Base-by-base conservation (phyloP, 2,113 vertebrate genomes). In the Sisor rabdophorus region DNA sequence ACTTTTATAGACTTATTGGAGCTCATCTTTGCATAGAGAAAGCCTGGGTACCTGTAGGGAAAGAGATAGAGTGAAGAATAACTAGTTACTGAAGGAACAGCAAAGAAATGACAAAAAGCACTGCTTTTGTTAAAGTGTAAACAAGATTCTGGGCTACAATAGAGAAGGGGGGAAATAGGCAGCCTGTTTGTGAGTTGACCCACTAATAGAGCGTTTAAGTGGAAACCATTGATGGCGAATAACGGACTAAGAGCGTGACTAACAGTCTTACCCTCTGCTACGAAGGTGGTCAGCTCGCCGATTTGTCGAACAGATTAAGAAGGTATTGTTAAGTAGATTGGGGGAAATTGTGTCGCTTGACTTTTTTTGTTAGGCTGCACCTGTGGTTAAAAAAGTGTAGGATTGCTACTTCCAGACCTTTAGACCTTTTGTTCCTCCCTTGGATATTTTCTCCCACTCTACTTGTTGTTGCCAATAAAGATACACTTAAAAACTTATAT, bases 1-100 rank as follows among this genome's bases (percentile, higher is more conserved):
- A 98, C 95, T 96, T 98, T 98, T 98, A 98, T 98, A 95, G 95
- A 97, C 95, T 97, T 94, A 91, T 95, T 95, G 89, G 89, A 96
- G 94, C 95, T 97, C 95, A 96, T 98, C 94, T 96, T 95, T 93
- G 92, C 93, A 94, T 94, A 94, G 79, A 76, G 60, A 71, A 64
- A 55, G 52, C 26, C 36, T 65, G 65, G 40, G 53, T 72, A 78
- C 69, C 77, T 77, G 79, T 50, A 63, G 36, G 30, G 30, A 65
- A 91, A 91, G 87, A 92, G 91, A 92, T 93, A 94, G 93, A 94
- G 92, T 93, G 92, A 92, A 87, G 91, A 91, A 84, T 82, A 93
- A 93, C 92, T 91, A 91, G 92, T 91, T 85, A 89, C 87, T 83
- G 89, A 90, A 89, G 89, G 90, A 88, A 91, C 89, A 90, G 91